Conservation (phyloP, 2,888 invertebrate species). For the Lampropteryx suffumata region DNA sequence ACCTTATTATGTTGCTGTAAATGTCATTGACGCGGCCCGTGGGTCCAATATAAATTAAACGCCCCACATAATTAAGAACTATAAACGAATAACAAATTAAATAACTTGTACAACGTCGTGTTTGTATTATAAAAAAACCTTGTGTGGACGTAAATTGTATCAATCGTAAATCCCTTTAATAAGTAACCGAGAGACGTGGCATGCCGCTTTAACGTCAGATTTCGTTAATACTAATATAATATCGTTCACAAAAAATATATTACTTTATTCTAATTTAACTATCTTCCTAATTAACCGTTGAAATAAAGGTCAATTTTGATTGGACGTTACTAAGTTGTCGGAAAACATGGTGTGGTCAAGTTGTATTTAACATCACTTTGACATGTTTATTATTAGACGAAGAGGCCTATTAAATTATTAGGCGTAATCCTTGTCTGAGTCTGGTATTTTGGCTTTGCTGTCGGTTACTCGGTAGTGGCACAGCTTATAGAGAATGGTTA, state of each 20-base stretch:
- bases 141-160: constrained; percentile 67
- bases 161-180: constrained; percentile 73
- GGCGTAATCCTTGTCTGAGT: constrained; percentile 70
- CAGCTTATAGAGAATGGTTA: neutral
- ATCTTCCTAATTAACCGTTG: constrained; percentile 23
- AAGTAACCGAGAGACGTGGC: constrained; percentile 64
- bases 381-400: constrained; percentile 80
- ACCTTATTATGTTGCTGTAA: constrained; percentile 56
- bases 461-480: constrained; percentile 50
- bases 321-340: constrained; percentile 9
- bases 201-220: constrained; percentile 74
- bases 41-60: constrained; percentile 62
- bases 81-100: constrained; percentile 75
- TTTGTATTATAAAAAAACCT: constrained; percentile 69
- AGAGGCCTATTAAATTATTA: constrained; percentile 79
- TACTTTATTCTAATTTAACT: neutral
- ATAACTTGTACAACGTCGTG: constrained; percentile 71
- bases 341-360: constrained; percentile 48
- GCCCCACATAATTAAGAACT: constrained; percentile 65
- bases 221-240: constrained; percentile 71
- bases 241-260: constrained; percentile 46
- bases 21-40: constrained; percentile 51
- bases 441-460: constrained; percentile 70
- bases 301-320: constrained; percentile 36
- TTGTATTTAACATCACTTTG: constrained; percentile 71